Evolutionary conservation across 2,888 invertebrate species (phyloP).

Genomic region (Drosophila multiciliata): DNA sequence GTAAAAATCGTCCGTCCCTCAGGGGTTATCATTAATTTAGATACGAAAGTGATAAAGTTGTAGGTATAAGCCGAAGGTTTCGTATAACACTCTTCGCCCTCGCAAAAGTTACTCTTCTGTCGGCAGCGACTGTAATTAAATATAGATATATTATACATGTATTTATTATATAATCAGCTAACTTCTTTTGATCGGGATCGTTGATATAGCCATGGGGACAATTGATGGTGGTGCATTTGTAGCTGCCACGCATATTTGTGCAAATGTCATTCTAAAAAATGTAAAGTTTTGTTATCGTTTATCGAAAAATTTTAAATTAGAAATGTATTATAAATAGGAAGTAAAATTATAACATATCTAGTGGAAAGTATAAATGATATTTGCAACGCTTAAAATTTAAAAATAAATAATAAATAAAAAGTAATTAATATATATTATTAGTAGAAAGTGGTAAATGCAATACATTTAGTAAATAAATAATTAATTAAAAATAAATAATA

Average conservation of each 20-base stretch:
- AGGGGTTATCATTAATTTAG: slow-evolving; percentile 90
- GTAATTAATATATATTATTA: too few species aligned
- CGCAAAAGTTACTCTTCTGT: slow-evolving; percentile 89
- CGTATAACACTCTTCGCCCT: slow-evolving; percentile 90
- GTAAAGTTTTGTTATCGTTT: background rate
- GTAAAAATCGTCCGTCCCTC: slow-evolving; percentile 91
- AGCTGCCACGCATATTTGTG: slow-evolving; percentile 95
- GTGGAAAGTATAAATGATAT: background rate
- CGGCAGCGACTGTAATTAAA: slow-evolving; percentile 91
- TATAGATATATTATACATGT: background rate
- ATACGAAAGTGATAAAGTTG: slow-evolving; percentile 96
- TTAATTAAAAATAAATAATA: too few species aligned
- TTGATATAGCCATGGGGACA: slow-evolving; percentile 94
- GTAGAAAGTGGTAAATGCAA: background rate
- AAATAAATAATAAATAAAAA: background rate
- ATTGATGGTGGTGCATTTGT: slow-evolving; percentile 93
- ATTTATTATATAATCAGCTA: slow-evolving; percentile 76
- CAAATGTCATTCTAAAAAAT: slow-evolving; percentile 88
- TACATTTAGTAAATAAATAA: too few species aligned
- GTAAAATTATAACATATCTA: background rate
- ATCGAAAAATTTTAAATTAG: background rate
- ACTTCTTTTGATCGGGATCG: slow-evolving; percentile 93
- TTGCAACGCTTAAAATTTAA: background rate
- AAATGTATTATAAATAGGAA: background rate
- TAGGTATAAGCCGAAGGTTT: slow-evolving; percentile 95